These are phyloP conservation scores for Sialia sialis DNA, from an alignment of 2,113 vertebrate species.

Conservation along the genomic window DNA sequence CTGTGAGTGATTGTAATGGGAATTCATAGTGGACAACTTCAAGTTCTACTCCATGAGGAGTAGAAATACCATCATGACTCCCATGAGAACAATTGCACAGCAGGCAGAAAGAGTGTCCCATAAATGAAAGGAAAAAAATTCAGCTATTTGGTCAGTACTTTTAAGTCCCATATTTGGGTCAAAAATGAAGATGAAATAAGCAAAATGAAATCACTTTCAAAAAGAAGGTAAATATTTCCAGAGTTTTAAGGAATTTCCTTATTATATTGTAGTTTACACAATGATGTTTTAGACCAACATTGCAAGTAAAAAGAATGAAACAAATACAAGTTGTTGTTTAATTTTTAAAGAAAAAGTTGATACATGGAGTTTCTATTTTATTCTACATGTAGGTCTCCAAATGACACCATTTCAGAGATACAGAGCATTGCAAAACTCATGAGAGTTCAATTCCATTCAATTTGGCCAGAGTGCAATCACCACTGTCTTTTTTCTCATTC, in stretches of 20 bases:
- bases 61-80: neutral
- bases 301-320: neutral
- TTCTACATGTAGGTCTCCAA: neutral
- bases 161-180: neutral
- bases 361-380: neutral
- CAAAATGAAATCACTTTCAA: neutral
- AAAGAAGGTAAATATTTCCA: neutral
- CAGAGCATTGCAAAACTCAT: neutral
- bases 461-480: neutral
- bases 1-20: neutral
- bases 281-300: neutral
- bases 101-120: neutral
- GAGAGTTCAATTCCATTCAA: neutral
- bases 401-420: neutral
- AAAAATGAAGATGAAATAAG: neutral
- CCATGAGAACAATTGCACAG: neutral
- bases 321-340: neutral
- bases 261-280: neutral
- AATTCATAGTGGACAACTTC: neutral
- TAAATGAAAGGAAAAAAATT: neutral
- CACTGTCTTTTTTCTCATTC: neutral
- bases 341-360: accelerated
- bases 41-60: neutral
- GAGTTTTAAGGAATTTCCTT: neutral
- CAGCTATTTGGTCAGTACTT: neutral